Conservation (phyloP, 2,888 invertebrate species). For the Cryptophagus acutangulus region DNA sequence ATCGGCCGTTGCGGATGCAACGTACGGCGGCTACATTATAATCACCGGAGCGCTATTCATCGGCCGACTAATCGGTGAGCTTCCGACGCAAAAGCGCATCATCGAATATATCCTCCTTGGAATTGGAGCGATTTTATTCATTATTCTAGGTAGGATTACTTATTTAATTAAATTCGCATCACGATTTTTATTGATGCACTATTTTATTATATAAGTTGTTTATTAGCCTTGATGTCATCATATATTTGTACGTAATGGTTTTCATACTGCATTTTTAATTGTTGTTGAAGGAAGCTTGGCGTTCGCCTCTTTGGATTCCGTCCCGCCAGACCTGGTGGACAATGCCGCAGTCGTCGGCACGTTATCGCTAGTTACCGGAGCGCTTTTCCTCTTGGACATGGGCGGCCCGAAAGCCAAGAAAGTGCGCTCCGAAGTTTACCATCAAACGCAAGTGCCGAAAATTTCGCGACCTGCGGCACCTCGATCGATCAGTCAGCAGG, state of each 20-base stretch:
- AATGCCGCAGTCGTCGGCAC: slow-evolving; percentile 68
- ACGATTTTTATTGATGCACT: too few species aligned
- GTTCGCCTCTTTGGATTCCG: slow-evolving; percentile 65
- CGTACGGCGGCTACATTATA: slow-evolving; percentile 66
- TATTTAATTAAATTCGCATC: too few species aligned
- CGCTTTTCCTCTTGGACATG: slow-evolving; percentile 64
- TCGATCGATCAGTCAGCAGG: slow-evolving; percentile 21
- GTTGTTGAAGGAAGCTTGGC: slow-evolving; percentile 59
- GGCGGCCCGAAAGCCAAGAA: slow-evolving; percentile 55
- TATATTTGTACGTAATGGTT: too few species aligned
- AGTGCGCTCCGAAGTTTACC: slow-evolving; percentile 19
- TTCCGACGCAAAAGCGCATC: slow-evolving; percentile 58
- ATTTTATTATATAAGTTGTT: too few species aligned
- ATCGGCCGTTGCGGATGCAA: slow-evolving; percentile 61
- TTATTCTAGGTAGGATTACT: slow-evolving; percentile 55
- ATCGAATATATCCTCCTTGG: slow-evolving; percentile 66
- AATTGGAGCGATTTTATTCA: slow-evolving; percentile 64
- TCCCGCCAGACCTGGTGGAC: slow-evolving; percentile 61
- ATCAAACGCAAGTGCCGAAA: not conserved
- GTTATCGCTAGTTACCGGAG: slow-evolving; percentile 61
- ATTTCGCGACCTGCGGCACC: slow-evolving; percentile 4
- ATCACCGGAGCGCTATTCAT: slow-evolving; percentile 64
- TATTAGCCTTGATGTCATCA: slow-evolving; percentile 1
- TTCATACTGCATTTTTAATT: too few species aligned
- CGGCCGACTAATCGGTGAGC: slow-evolving; percentile 61